Evolutionary conservation across 92 coral and sea anemone genomes (phyloP), one percentile per base, ranked within the genome.

Genomic region (Metridium senile): DNA sequence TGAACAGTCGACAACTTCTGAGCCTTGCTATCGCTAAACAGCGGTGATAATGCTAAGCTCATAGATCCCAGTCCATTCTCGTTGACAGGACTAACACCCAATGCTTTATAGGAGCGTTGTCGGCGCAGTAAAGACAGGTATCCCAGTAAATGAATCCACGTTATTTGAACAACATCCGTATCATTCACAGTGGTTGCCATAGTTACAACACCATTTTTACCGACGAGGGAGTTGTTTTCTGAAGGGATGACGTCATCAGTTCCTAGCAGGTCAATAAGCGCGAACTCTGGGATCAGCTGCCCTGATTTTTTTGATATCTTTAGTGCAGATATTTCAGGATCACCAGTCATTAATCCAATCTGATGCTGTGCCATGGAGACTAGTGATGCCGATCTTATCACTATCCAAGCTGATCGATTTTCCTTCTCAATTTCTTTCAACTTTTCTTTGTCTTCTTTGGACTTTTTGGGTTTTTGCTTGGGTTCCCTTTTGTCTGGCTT

Each of bases 141-240:
- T n/a, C 97, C 89, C 58, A 95, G 91, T 29, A 95, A 78, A 84
- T 95, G 97, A 39, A 89, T 84, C 99, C 99, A 95, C 0, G 99
- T 92, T 22, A 95, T 78, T 77, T 84, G 95, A 21, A 95, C 97
- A 16, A 64, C 81, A 62, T 95, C 89, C 18, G 93, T 81, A 58
- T 68, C 75, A 74, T 87, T 95, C 6, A 95, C 61, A 2, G 83
- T 75, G 59, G 93, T 87, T 63, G 94, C 93, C 90, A 93, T 73
- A 53, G 97, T 80, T 43, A 95, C 87, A 16, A 78, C 66, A 8
- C 97, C 99, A 51, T 90, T 89, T 66, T 82, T 76, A 30, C 84
- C 81, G 39, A 89, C 84, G 23, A 63, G 71, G 20, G 84, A 70
- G 9, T 71, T 84, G 27, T 76, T 79, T 28, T 88, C 93, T 9